phyloP scores from a whole-genome alignment of 2,888 invertebrate genomes.

The Drepana falcataria region DNA sequence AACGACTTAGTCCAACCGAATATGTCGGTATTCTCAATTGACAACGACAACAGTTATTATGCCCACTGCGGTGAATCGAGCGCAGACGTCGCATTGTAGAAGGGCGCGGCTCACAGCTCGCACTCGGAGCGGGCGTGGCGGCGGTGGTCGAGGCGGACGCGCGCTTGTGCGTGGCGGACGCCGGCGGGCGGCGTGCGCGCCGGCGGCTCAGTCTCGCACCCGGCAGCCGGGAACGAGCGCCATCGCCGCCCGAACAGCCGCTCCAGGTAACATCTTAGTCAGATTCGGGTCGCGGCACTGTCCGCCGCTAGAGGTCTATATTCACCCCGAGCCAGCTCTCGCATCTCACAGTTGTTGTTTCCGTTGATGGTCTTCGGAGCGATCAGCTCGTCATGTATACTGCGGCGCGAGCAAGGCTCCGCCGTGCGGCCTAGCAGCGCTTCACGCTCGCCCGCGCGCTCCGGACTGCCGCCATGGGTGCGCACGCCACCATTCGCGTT shows the following conservation, averaged over 20 bases:
- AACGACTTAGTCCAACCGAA: slow-evolving; percentile 33
- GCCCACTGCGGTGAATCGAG: slow-evolving; percentile 5
- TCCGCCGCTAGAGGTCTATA: slow-evolving; percentile 74
- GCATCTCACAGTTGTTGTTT: slow-evolving; percentile 89
- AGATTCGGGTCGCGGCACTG: slow-evolving; percentile 80
- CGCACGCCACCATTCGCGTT: slow-evolving; percentile 80
- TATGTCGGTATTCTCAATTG: slow-evolving; percentile 42
- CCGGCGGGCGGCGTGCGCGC: slow-evolving; percentile 33
- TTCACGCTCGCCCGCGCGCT: slow-evolving; percentile 79
- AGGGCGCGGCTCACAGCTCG: slow-evolving; percentile 51
- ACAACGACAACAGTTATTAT: slow-evolving; percentile 26
- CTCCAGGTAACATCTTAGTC: slow-evolving; percentile 88
- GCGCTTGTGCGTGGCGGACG: slow-evolving; percentile 21
- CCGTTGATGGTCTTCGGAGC: slow-evolving; percentile 84
- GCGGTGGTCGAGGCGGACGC: slow-evolving; percentile 66
- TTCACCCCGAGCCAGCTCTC: slow-evolving; percentile 81
- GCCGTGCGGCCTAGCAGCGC: slow-evolving; percentile 73
- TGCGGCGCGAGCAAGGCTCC: slow-evolving; percentile 64
- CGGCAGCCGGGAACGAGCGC: slow-evolving; percentile 70
- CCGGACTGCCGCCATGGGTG: slow-evolving; percentile 74
- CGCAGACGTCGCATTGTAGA: slow-evolving; percentile 13
- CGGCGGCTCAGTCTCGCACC: slow-evolving; percentile 57
- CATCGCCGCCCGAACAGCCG: slow-evolving; percentile 82
- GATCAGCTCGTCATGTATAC: slow-evolving; percentile 63
- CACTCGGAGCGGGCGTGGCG: slow-evolving; percentile 75